Evolutionary conservation across 2,888 invertebrate species (phyloP).

Genomic region (Syrista parreyssii): DNA sequence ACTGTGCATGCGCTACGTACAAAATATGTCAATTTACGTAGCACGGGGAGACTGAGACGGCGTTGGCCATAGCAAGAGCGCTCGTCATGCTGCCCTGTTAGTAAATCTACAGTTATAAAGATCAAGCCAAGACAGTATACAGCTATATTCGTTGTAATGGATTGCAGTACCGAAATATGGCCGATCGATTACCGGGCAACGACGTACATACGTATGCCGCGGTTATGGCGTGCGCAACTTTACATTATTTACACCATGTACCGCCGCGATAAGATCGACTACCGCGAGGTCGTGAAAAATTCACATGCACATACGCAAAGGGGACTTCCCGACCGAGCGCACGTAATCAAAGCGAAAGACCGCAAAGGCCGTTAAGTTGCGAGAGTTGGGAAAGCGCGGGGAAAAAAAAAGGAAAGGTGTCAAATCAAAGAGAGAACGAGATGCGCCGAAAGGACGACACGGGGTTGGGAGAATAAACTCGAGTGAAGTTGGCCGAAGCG

Average conservation of each 20-base stretch:
- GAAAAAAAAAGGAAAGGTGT: neutral
- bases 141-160: neutral
- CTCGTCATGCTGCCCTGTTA: neutral
- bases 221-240: constrained; percentile 3
- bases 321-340: neutral
- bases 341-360: neutral
- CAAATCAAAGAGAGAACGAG: neutral
- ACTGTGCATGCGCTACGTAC: neutral
- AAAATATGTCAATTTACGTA: neutral
- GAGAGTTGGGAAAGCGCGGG: neutral
- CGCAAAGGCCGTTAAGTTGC: neutral
- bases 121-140: neutral
- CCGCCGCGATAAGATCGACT: neutral
- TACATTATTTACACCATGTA: constrained; percentile 4
- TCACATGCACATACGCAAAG: neutral
- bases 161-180: neutral
- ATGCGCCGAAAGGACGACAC: neutral
- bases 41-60: too few species aligned
- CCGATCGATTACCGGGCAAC: neutral
- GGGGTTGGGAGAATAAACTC: neutral
- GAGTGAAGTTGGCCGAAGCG: neutral
- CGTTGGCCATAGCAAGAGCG: too few species aligned
- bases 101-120: neutral
- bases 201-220: neutral
- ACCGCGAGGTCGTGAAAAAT: neutral